Evolutionary conservation across 2,888 invertebrate species (phyloP), one percentile per base, ranked within the genome.

Genomic region (Ethmia dodecea): DNA sequence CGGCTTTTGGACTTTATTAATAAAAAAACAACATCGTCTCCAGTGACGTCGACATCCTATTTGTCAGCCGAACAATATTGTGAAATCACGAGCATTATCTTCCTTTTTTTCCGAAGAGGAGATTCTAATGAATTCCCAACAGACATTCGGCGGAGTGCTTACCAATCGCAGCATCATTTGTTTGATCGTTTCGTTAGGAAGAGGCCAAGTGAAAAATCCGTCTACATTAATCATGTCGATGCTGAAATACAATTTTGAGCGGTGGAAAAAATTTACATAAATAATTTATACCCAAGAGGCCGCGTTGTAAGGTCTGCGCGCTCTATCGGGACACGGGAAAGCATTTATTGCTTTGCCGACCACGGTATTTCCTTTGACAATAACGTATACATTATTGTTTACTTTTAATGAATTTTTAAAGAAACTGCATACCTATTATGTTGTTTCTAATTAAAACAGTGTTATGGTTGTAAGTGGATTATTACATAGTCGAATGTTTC

Each of bases 181-280:
- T 79, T 73, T 68, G 68, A 71, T 73, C 67, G 66, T 74, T 75
- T 75, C 71, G 68, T 76, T 71, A 65, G 60, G 59, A 57, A 58
- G 68, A 76, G 64, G 60, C 67, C 63, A 64, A 78, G 70, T 75
- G 74, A 81, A 80, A 81, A 81, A 76, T 80, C 73, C 67, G 69
- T 75, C 73, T 60, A 67, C 70, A 81, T 83, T 78, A 78, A 83
- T 84, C 81, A 83, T 63, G 65, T 72, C 63, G 66, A 74, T 71
- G 61, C 76, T 75, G 74, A 80, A 81, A 79, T 72, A 79, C 69
- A 73, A 81, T 80, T 78, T 72, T 65, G 70, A 72, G 62, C 65
- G 70, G 73, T 69, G 72, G 68, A 76, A 75, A 72, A 68, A 74
- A 81, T 80, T 81, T 76, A 80, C 80, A 81, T 83, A 79, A 77